Evolutionary conservation across 2,888 invertebrate genomes (phyloP), one percentile per base, ranked within the genome.

Genomic region (Trissolcus japonicus): DNA sequence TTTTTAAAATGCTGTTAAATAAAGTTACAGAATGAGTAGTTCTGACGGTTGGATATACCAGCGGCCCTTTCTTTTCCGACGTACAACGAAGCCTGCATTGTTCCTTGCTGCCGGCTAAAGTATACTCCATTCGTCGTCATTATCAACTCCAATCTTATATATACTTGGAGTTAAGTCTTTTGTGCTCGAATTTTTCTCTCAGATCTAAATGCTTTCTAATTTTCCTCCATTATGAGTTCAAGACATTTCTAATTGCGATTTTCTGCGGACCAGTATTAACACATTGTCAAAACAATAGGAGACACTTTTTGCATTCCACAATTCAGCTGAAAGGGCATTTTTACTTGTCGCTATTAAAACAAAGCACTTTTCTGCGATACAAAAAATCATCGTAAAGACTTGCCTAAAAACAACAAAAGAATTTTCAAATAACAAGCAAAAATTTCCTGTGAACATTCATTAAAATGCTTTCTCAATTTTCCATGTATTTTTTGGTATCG

Each of bases 91-190:
- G 66, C 60, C 41, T 40, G 68, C 56, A 73, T 77, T 77, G 77
- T 72, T 73, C 56, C 50, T 6, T 40, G 21, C 25, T 61, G 56
- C 29, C 29, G 57, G 66, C 57, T n/a, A 51, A 19, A 48, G 56
- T 57, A 65, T 66, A 73, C 65, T 66, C 60, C 74, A 71, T 74
- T 78, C 67, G 69, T 59, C 71, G 65, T 71, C 63, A 78, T 78
- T 78, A 65, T 74, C 71, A 71, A 51, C 71, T 67, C 61, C 66
- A 68, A 77, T 77, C 66, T 67, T 62, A 62, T 68, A 68, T 69
- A 68, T 29, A 54, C 62, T 46, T 51, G 72, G 63, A 55, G 48
- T 65, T 65, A 65, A 29, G n/a, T 25, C 35, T 54, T 56, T 51
- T 69, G 61, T 65, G 62, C 69, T 76, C 50, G 40, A 25, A 53